These are phyloP conservation scores for Bagarius yarrelli DNA, from an alignment of 2,113 vertebrate genomes.

Conservation along the genomic window DNA sequence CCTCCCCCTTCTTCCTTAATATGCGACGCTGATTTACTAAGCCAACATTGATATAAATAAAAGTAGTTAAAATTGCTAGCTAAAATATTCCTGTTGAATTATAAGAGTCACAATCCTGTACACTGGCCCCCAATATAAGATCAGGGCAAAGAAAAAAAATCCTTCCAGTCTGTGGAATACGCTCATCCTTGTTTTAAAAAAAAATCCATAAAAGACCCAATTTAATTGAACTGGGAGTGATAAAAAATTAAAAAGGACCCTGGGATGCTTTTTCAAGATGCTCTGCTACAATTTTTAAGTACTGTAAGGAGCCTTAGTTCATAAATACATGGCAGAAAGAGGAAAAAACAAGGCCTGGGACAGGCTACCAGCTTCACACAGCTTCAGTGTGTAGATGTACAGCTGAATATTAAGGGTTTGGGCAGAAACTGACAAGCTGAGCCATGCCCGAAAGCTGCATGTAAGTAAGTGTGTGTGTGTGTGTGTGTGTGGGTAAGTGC, in stretches of 20 bases:
- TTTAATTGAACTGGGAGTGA: neutral
- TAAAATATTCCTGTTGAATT: neutral
- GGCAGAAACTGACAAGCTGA: constrained; percentile 39
- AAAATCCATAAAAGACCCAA: neutral
- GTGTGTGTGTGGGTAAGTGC: neutral
- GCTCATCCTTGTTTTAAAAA: neutral
- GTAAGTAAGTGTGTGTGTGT: neutral
- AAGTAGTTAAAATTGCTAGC: neutral
- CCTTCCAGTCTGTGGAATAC: neutral
- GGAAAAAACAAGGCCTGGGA: neutral
- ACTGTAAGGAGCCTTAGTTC: constrained; percentile 22
- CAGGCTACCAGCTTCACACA: neutral
- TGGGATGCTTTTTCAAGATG: constrained; percentile 8
- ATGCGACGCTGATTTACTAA: neutral
- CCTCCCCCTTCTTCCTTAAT: neutral
- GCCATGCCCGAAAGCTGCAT: constrained; percentile 20
- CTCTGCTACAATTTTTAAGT: constrained; percentile 23
- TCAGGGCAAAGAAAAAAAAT: neutral
- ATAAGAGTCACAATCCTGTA: neutral
- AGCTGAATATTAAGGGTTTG: constrained; percentile 32
- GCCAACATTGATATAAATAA: neutral
- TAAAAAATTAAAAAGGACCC: neutral
- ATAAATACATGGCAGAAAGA: neutral
- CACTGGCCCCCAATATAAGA: neutral
- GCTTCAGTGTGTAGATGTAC: neutral